Percentiles rank a stretch among this genome's conserved stretches.
Evolutionary conservation across 2,113 vertebrate species (phyloP).

Genomic region (Crypturellus undulatus): DNA sequence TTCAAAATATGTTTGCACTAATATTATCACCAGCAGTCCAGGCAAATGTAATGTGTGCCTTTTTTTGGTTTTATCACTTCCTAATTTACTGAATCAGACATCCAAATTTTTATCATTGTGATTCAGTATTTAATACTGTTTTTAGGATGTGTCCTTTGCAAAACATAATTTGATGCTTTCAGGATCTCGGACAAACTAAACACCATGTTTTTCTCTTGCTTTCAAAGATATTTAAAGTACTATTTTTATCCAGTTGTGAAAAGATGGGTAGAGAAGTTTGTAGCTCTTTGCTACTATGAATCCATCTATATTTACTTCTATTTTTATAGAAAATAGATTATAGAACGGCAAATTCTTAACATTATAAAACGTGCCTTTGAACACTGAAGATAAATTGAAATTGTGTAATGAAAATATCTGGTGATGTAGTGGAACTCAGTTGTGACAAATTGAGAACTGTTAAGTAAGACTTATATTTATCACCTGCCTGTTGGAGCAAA

Average conservation of each 20-base stretch:
- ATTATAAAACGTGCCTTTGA: not conserved
- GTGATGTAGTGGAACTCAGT: not conserved
- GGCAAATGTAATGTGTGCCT: not conserved
- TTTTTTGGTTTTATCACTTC: not conserved
- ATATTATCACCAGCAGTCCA: not conserved
- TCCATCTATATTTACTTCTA: not conserved
- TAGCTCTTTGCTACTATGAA: not conserved
- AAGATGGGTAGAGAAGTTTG: not conserved
- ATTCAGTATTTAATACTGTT: not conserved
- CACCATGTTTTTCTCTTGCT: not conserved
- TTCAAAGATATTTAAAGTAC: not conserved
- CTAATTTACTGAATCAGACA: not conserved
- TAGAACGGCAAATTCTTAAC: not conserved
- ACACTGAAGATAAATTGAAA: not conserved
- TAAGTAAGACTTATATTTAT: not conserved
- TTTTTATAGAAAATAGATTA: not conserved
- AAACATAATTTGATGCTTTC: not conserved
- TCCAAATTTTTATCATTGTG: not conserved
- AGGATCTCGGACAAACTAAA: not conserved
- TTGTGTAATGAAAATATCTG: not conserved
- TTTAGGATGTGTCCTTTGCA: not conserved
- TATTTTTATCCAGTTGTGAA: not conserved
- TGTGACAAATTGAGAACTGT: not conserved
- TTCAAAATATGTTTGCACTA: not conserved
- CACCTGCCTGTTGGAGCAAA: not conserved